A percentile compares a stretch with the other conserved stretches of the same genome.
Conservation (phyloP, 1,140 invertebrate genomes). For the Hetaerina americana region DNA sequence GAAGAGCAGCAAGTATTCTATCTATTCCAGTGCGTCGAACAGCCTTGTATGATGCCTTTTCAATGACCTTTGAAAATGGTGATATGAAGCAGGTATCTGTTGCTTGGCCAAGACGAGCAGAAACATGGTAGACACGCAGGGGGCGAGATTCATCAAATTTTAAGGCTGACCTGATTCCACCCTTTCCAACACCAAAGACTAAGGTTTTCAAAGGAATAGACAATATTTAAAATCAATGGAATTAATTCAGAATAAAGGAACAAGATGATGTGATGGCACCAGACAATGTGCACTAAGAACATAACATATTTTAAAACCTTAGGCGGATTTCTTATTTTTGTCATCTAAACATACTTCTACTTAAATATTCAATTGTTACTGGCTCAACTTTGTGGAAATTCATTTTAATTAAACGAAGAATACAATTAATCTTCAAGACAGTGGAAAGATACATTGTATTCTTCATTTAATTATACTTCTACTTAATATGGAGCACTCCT, state of each 20-base stretch:
- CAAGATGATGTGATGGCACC: conserved; percentile 1
- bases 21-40: conserved; percentile 52
- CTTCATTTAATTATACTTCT: no score
- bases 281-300: no score
- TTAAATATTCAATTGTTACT: no score
- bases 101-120: conserved; percentile 61
- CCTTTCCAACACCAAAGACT: conserved; percentile 56
- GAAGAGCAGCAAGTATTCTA: conserved; percentile 54
- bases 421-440: no score
- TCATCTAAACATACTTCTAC: no score
- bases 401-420: no score
- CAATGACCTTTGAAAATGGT: conserved; percentile 47
- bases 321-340: no score
- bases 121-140: conserved; percentile 57
- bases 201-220: conserved; percentile 18
- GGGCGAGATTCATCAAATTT: conserved; percentile 39
- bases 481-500: no score
- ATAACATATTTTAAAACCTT: not conserved
- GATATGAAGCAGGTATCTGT: conserved; percentile 60
- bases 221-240: conserved; percentile 13
- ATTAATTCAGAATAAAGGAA: conserved; percentile 9
- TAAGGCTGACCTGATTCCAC: conserved; percentile 38
- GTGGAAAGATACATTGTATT: no score
- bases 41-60: conserved; percentile 56
- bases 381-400: no score